Evolutionary conservation across 1,140 invertebrate genomes (phyloP).

Genomic region (Arctopsyche grandis): DNA sequence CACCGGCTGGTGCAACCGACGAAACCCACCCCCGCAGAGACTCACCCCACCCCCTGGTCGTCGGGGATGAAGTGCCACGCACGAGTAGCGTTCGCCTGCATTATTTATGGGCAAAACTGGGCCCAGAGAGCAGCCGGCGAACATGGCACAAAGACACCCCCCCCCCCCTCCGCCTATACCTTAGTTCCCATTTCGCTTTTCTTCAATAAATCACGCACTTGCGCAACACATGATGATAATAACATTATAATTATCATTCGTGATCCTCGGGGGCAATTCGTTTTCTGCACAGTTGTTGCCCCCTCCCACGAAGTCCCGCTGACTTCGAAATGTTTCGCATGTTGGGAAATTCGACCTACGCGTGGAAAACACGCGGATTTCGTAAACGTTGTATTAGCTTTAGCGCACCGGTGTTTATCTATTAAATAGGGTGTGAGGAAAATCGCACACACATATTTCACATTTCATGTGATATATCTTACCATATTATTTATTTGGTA

Average conservation of each 20-base stretch:
- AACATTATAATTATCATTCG: constrained; percentile 40
- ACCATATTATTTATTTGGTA: too few relatives aligned
- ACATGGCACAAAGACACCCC: not conserved
- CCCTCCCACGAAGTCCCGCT: not conserved
- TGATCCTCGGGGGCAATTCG: constrained; percentile 28
- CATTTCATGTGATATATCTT: too few relatives aligned
- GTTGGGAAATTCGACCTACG: not conserved
- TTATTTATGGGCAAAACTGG: constrained; percentile 49
- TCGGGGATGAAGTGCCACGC: not conserved
- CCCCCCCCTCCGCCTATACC: not conserved
- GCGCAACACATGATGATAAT: constrained; percentile 40
- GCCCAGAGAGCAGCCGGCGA: not conserved
- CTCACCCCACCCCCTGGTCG: not conserved
- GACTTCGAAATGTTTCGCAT: not conserved
- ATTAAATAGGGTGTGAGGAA: not conserved
- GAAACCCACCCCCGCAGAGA: not conserved
- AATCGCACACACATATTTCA: not conserved
- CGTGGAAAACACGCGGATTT: not conserved
- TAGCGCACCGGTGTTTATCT: not conserved
- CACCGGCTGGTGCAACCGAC: not conserved
- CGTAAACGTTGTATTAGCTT: constrained; percentile 18
- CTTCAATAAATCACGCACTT: constrained; percentile 30
- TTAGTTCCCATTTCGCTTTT: not conserved
- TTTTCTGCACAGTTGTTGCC: not conserved
- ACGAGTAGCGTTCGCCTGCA: constrained; percentile 37